Evolutionary conservation across 1,140 invertebrate species (phyloP).

Genomic region (Dendrolimus kikuchii): DNA sequence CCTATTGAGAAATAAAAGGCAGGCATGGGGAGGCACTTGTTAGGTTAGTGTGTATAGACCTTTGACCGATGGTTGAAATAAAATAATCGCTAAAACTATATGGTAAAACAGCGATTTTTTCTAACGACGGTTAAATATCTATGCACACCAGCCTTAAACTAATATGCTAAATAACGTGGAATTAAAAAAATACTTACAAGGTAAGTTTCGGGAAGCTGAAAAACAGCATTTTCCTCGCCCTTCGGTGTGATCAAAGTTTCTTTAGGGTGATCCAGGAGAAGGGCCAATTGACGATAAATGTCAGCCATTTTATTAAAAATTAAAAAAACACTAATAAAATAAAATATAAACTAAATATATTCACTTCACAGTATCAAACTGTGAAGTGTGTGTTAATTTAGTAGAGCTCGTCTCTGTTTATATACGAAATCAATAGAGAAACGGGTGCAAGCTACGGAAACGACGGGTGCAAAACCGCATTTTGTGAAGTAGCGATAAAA

Average conservation of each 20-base stretch:
- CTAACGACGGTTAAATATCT: too few species aligned
- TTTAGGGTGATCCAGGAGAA: slow-evolving; percentile 63
- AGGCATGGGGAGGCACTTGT: too few species aligned
- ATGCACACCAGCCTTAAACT: too few species aligned
- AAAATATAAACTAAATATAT: slow-evolving; percentile 13
- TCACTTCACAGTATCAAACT: slow-evolving; percentile 46
- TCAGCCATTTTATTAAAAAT: slow-evolving; percentile 31
- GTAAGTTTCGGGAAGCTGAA: slow-evolving; percentile 47
- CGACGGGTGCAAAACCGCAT: slow-evolving; percentile 36
- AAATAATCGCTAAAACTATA: too few species aligned
- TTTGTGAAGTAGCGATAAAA: slow-evolving; percentile 3
- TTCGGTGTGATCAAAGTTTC: slow-evolving; percentile 64
- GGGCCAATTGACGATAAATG: slow-evolving; percentile 30
- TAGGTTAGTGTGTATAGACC: too few species aligned
- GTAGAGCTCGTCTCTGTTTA: slow-evolving; percentile 7
- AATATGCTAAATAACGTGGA: neutral
- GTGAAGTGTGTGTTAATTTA: slow-evolving; percentile 34
- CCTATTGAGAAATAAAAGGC: too few species aligned
- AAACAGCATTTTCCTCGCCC: slow-evolving; percentile 50
- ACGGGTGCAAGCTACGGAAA: slow-evolving; percentile 21
- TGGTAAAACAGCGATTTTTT: too few species aligned
- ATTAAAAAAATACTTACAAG: slow-evolving; percentile 42
- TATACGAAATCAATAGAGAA: slow-evolving; percentile 20
- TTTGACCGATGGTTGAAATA: too few species aligned
- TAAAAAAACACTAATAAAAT: slow-evolving; percentile 7